Percentiles rank a stretch among this genome's conserved stretches.
Evolutionary conservation across 1,140 invertebrate genomes (phyloP).

Genomic region (Ceratitis capitata): DNA sequence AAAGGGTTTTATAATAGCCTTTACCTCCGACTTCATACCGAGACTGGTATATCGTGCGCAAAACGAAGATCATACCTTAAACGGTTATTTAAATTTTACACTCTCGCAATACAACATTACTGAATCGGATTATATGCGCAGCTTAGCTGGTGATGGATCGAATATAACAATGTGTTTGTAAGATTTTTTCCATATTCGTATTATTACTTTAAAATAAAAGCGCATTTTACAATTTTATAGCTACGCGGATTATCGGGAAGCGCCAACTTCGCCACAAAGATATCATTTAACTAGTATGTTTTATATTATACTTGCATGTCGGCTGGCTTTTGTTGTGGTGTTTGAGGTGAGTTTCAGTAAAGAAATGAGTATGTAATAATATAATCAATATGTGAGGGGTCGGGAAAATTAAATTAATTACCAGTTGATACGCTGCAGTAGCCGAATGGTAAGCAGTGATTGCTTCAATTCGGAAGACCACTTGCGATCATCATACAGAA

Average conservation of each 20-base stretch:
- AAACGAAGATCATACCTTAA: constrained; percentile 71
- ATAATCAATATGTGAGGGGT: too few relatives aligned
- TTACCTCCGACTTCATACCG: constrained; percentile 98
- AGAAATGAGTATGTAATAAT: background rate
- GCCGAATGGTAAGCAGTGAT: too few relatives aligned
- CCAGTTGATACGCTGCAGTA: too few relatives aligned
- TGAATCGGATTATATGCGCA: constrained; percentile 72
- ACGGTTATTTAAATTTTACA: constrained; percentile 85
- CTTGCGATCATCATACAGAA: too few relatives aligned
- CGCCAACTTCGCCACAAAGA: constrained; percentile 71
- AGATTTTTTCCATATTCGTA: constrained; percentile 26
- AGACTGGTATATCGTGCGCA: constrained; percentile 82
- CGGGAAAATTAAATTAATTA: too few relatives aligned
- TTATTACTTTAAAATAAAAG: too few relatives aligned
- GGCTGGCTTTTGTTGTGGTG: constrained; percentile 90
- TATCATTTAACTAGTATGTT: constrained; percentile 83
- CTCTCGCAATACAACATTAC: constrained; percentile 82
- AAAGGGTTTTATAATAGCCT: constrained; percentile 97
- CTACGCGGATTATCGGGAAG: constrained; percentile 87
- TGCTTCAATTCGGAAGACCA: too few relatives aligned
- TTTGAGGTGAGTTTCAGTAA: constrained; percentile 85
- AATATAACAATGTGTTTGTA: constrained; percentile 65
- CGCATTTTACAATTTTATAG: too few relatives aligned
- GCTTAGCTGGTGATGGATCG: constrained; percentile 51
- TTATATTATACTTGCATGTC: constrained; percentile 90